Percentiles rank a stretch among this genome's conserved stretches.
These are phyloP conservation scores for Montifringilla adamsi DNA, from an alignment of 2,113 vertebrate species.

Conservation along the genomic window DNA sequence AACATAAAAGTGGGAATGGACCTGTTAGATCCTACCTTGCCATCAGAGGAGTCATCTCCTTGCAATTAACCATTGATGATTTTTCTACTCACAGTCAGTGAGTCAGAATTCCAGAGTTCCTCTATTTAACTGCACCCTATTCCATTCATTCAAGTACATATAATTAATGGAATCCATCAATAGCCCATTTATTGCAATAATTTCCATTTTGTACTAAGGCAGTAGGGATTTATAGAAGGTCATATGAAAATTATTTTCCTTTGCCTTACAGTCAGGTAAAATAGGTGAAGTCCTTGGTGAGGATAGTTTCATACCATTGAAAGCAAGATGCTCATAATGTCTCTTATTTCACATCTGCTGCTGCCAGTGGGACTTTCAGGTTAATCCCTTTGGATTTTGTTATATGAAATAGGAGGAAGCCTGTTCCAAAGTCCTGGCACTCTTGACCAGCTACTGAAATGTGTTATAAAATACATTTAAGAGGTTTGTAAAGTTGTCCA, in stretches of 20 bases:
- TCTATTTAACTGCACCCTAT: neutral
- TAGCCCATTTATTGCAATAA: neutral
- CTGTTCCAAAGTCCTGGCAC: neutral
- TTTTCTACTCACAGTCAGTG: accelerated
- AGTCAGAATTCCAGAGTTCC: neutral
- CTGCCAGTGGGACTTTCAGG: neutral
- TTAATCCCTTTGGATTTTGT: neutral
- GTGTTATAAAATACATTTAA: neutral
- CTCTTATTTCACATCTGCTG: neutral
- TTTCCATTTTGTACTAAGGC: neutral
- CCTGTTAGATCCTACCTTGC: neutral
- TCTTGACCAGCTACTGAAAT: neutral
- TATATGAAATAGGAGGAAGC: neutral
- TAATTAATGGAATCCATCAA: neutral
- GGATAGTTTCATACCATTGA: neutral
- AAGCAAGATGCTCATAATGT: neutral
- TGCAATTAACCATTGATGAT: neutral
- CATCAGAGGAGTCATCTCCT: neutral
- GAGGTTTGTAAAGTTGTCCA: neutral
- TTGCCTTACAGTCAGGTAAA: neutral
- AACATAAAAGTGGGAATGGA: neutral
- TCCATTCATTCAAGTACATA: neutral
- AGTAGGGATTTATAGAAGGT: neutral
- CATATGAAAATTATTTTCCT: neutral
- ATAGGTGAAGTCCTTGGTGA: neutral